Base-by-base conservation (phyloP, 1,140 invertebrate species). In the Maniola jurtina region DNA sequence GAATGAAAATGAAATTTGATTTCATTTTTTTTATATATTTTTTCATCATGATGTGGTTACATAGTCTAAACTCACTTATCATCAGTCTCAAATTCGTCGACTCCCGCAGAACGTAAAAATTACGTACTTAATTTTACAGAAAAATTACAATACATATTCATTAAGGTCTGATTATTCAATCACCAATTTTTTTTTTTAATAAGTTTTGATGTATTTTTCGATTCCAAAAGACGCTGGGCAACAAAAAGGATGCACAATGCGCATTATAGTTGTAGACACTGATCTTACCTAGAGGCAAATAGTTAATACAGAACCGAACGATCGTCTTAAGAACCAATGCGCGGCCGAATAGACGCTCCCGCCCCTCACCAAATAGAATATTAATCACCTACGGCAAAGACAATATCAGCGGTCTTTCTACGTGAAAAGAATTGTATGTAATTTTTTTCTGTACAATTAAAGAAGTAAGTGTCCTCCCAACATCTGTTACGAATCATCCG, bases 51-150 rank as follows among this genome's bases (percentile, higher is more conserved):
- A 40, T 65, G 61, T 14, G 54, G 57, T 69, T 59, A 60, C 25
- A 75, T 67, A 63, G 42, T 62, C 71, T 64, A 66, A 71, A 58
- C 59, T 72, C 70, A 71, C 72, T 74, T 69, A 68, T 67, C 64
- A 66, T 75, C 74, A 76, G 74, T 76, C 74, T 76, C 74, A 76
- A 69, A 63, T 40, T 68, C 61, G 38, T 68, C 60, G 68, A 69
- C 67, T 56, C 16, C 38, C 65, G 52, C 59, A 71, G 58, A 70
- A 61, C 34, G 42, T 56, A 25, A 64, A 34, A 9, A 8, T 11
- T 45, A 38, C 38, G 38, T 45, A 11, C 13, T 45, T 45, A 45
- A 45, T 45, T 11, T 9, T 45, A 45, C 42, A 45, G 42, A 45
- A 45, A 13, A 45, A 45, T 2, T 40, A 40, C 38, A 4, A 40